Evolutionary conservation across 2,113 vertebrate genomes (phyloP), one percentile per base, ranked within the genome.

Genomic region (Apteryx mantelli): DNA sequence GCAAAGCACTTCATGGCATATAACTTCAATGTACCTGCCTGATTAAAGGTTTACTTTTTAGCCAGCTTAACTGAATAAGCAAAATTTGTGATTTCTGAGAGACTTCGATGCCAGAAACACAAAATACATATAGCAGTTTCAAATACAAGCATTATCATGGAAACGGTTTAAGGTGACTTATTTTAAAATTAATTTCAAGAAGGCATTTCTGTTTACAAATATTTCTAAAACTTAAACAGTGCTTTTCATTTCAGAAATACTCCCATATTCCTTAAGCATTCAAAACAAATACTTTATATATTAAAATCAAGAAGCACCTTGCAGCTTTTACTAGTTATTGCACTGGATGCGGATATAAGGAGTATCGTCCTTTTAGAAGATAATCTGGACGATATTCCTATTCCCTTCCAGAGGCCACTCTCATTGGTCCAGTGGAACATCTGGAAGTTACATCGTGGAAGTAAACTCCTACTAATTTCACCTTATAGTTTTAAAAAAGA

Each of bases 301-400:
- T 36, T 55, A 87, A 61, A 78, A 34, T 40, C 22, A 55, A 77
- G 44, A 84, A 40, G 2, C 2, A 52, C 2, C 21, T 95, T 38
- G 4, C 1, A 16, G 60, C 6, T 73, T 30, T 65, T 71, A 2
- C 8, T 48, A 38, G 8, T 32, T 48, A 7, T 58, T 1, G 0
- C 14, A 40, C 12, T 55, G 11, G 20, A 77, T 32, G 28, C 24
- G 6, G 44, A 32, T 19, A 15, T 28, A 56, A 56, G 53, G 26
- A 12, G 13, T 55, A 55, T 28, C 13, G 25, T 55, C 53, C 53
- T 55, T 55, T 55, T 55, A 68, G 46, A 65, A 55, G 28, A 55
- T 38, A 1, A 69, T 22, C 12, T 44, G 22, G 5, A n/a, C 42
- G 5, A 46, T 26, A 89, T 69, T 86, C 2, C 2, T 83, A 4